Evolutionary conservation across 2,888 invertebrate genomes (phyloP).

Genomic region (Iselma pallidipennis): DNA sequence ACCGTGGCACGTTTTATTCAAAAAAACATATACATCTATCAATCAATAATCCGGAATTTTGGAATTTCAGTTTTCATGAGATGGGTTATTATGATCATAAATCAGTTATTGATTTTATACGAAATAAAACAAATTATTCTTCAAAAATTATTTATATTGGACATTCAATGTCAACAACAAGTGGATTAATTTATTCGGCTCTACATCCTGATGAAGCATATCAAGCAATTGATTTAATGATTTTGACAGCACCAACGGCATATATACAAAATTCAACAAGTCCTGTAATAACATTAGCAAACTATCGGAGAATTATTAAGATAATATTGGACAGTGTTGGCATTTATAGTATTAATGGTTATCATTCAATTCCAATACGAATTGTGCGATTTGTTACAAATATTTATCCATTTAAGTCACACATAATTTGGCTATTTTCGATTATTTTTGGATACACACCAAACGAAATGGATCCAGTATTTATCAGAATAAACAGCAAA

Average conservation of each 20-base stretch:
- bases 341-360: too few species aligned
- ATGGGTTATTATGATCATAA: slow-evolving; percentile 26
- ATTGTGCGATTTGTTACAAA: background rate
- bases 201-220: slow-evolving; percentile 10
- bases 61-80: slow-evolving; percentile 32
- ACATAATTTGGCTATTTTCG: background rate
- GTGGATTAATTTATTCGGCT: slow-evolving; percentile 9
- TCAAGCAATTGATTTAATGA: slow-evolving; percentile 7
- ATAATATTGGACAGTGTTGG: too few species aligned
- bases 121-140: slow-evolving; percentile 8
- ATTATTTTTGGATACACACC: slow-evolving; percentile 9
- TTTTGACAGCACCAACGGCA: slow-evolving; percentile 1
- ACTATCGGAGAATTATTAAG: too few species aligned
- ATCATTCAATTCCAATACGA: background rate
- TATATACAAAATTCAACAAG: slow-evolving; percentile 7
- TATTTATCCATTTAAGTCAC: background rate
- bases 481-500: background rate
- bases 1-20: slow-evolving; percentile 24
- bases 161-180: slow-evolving; percentile 25
- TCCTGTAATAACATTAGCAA: too few species aligned
- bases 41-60: slow-evolving; percentile 10
- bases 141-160: slow-evolving; percentile 22
- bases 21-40: slow-evolving; percentile 12
- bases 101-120: slow-evolving; percentile 17
- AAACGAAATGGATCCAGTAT: slow-evolving; percentile 5